These are phyloP conservation scores for Notarius quadriscutis DNA, from an alignment of 2,113 vertebrate genomes.

Conservation along the genomic window DNA sequence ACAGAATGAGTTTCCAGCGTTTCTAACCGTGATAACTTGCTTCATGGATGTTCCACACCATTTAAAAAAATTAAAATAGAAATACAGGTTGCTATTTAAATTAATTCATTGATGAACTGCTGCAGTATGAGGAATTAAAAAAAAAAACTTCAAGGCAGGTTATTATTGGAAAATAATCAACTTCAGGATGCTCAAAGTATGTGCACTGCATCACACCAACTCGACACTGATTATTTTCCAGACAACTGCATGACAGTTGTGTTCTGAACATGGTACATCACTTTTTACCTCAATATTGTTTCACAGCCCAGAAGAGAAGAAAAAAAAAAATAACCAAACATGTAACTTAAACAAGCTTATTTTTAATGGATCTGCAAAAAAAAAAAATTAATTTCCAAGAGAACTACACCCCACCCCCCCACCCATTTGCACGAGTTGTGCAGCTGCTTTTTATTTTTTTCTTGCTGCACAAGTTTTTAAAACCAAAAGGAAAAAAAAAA, in stretches of 20 bases:
- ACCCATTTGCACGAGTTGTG: neutral
- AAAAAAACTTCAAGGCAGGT: neutral
- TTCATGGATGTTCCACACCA: too few relatives aligned
- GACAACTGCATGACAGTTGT: neutral
- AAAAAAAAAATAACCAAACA: slow-evolving; percentile 36
- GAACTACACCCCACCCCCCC: slow-evolving; percentile 61
- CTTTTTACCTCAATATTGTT: too few relatives aligned
- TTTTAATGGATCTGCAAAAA: slow-evolving; percentile 83
- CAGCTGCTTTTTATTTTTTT: slow-evolving; percentile 37
- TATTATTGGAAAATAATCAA: neutral
- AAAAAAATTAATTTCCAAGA: slow-evolving; percentile 79
- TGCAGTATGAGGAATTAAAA: neutral
- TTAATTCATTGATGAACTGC: neutral
- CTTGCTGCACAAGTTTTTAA: slow-evolving; percentile 68
- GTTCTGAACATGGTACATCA: neutral
- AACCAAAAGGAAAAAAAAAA: slow-evolving; percentile 59
- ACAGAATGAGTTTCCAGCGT: too few relatives aligned
- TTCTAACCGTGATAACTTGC: too few relatives aligned
- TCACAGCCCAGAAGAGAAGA: neutral
- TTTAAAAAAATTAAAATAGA: neutral
- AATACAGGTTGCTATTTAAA: neutral
- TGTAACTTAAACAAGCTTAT: slow-evolving; percentile 81
- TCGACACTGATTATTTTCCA: neutral
- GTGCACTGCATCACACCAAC: neutral
- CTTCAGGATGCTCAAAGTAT: neutral